Percentiles rank a stretch among this genome's conserved stretches.
Conservation (phyloP, 2,797 vertebrate species). For the Hemibagrus guttatus region DNA sequence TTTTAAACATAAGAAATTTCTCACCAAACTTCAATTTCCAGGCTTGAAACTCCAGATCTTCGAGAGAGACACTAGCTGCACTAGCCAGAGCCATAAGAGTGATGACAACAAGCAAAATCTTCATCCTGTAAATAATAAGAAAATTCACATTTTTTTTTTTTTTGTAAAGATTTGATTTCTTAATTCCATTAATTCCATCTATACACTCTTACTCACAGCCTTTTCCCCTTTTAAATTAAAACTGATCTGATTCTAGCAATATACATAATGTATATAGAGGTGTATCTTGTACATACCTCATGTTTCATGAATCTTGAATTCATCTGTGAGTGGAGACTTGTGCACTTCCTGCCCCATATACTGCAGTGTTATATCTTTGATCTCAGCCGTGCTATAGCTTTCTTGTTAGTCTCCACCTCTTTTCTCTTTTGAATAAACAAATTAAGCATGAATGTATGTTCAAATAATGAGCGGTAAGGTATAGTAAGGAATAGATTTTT, state of each 20-base stretch:
- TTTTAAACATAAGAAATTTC: neutral
- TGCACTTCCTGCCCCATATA: neutral
- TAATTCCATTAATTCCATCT: neutral
- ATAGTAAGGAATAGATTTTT: neutral
- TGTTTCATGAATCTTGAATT: neutral
- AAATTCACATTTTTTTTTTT: neutral
- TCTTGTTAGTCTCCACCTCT: conserved; percentile 2
- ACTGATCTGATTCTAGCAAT: neutral
- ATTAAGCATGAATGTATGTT: too few relatives aligned
- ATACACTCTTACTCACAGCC: neutral
- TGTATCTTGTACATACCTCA: neutral
- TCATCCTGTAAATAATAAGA: neutral
- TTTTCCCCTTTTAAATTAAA: too few relatives aligned
- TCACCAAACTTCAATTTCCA: neutral
- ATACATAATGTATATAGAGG: neutral
- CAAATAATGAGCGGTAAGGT: too few relatives aligned
- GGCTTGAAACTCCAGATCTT: neutral
- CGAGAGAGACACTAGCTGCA: neutral
- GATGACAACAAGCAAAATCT: neutral
- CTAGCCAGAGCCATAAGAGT: neutral
- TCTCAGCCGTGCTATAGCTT: neutral
- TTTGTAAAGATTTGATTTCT: neutral
- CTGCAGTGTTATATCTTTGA: neutral
- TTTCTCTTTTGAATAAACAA: too few relatives aligned
- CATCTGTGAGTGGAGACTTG: neutral